Base-by-base conservation (phyloP, 2,113 vertebrate genomes). In the Datnioides undecimradiatus region DNA sequence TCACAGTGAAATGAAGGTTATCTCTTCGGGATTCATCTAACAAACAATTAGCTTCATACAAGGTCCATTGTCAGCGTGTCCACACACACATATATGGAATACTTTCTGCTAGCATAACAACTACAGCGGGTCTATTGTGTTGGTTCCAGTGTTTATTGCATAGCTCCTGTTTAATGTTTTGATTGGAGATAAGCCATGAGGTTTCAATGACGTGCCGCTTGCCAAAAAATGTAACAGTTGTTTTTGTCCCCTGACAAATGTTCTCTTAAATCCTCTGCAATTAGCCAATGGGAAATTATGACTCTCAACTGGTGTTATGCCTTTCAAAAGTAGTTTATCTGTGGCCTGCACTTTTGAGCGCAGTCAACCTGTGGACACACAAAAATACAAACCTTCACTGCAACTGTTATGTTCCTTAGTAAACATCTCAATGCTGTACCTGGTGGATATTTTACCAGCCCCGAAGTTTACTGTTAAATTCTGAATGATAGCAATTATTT, bases 101-200 rank as follows among this genome's bases (percentile, higher is more conserved):
- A 51, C 40, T 51, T 49, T 59, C 48, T 58, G 52, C 74, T 40
- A 62, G 46, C 40, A 67, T 41, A 66, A 55, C 63, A 73, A 59
- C 60, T 45, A 41, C 79, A 76, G 43, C 25, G 5, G 83, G 36
- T 34, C 76, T 49, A 86, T 84, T 89, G 83, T 91, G 74, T 73
- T 82, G 73, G 63, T 34, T 76, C 38, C 29, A 71, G 63, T 91
- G 84, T 92, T 93, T 90, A 82, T 87, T 83, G 66, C 78, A 54
- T 33, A 62, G 76, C 67, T 87, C 66, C 73, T 77, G 64, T 88
- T 65, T 76, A 68, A 52, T 85, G 82, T 87, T 92, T 86, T 85
- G 75, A 90, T 83, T 90, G 80, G 90, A 75, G 80, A 86, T 73
- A 76, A 87, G 78, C 80, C 78, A 80, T 69, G 33, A 57, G 52